Percentiles rank a stretch among this genome's conserved stretches.
Evolutionary conservation across 92 coral and sea anemone species (phyloP).

Genomic region (Paramuricea clavata): DNA sequence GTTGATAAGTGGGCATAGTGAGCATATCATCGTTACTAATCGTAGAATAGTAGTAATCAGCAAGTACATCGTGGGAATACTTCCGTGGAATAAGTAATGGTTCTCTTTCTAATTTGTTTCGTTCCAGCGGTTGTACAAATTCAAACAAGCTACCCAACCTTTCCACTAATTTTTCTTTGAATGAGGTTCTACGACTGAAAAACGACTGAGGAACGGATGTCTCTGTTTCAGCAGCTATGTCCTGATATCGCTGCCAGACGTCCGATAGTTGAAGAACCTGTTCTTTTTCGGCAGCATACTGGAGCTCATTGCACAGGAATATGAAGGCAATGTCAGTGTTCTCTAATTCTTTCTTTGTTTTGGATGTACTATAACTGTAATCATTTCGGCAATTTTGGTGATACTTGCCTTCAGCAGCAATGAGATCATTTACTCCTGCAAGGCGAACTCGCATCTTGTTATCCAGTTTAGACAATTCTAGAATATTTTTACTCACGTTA

Average conservation of each 20-base stretch:
- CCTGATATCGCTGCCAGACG: constrained; percentile 1
- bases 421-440: constrained; percentile 45
- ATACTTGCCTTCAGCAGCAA: constrained; percentile 28
- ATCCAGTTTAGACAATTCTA: constrained; percentile 27
- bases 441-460: constrained; percentile 42
- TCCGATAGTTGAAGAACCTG: constrained; percentile 4
- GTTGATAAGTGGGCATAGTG: constrained; percentile 43
- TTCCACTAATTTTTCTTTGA: not conserved
- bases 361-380: constrained; percentile 12
- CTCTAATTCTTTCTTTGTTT: not conserved
- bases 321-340: constrained; percentile 26
- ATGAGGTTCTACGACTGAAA: not conserved
- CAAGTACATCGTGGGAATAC: not conserved
- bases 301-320: constrained; percentile 29
- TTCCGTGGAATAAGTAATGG: not conserved
- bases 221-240: not conserved
- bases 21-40: constrained; percentile 46
- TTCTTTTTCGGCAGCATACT: constrained; percentile 14
- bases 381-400: constrained; percentile 40
- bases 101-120: not conserved
- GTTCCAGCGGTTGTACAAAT: not conserved
- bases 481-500: constrained; percentile 38
- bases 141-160: not conserved
- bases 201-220: not conserved
- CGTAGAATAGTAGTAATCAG: too few species aligned